These are phyloP conservation scores for Pelosia muscerda DNA, from an alignment of 2,888 invertebrate genomes.

Conservation along the genomic window DNA sequence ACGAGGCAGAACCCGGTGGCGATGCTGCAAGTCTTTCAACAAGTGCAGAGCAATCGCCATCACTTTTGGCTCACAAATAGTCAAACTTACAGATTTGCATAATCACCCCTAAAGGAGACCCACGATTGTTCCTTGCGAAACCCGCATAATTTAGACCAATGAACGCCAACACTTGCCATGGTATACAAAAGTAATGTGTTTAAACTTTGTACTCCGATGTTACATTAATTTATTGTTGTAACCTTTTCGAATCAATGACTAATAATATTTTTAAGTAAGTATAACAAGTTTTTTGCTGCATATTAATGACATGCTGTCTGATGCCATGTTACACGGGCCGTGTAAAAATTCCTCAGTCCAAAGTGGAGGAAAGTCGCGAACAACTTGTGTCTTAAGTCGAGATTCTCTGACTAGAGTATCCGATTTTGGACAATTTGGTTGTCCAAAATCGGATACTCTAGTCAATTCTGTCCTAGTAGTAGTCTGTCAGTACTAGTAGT, in stretches of 20 bases:
- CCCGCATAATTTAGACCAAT: neutral
- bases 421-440: too few species aligned
- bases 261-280: neutral
- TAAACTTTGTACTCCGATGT: neutral
- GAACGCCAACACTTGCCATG: neutral
- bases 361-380: too few species aligned
- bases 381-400: too few species aligned
- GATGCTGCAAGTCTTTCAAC: constrained; percentile 73
- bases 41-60: constrained; percentile 76
- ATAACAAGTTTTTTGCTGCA: too few species aligned
- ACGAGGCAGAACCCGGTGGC: constrained; percentile 71
- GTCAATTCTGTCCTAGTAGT: too few species aligned
- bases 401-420: too few species aligned
- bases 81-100: constrained; percentile 74
- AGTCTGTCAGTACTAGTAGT: too few species aligned
- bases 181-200: neutral
- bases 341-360: too few species aligned
- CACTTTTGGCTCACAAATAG: constrained; percentile 65
- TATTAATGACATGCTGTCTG: too few species aligned
- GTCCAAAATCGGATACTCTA: too few species aligned
- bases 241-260: neutral
- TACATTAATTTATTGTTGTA: neutral
- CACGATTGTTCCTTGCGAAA: neutral
- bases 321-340: too few species aligned
- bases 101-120: constrained; percentile 58